Percentiles rank a stretch among this genome's conserved stretches.
Conservation (phyloP, 2,797 vertebrate species). For the Halcyon leucocephala region DNA sequence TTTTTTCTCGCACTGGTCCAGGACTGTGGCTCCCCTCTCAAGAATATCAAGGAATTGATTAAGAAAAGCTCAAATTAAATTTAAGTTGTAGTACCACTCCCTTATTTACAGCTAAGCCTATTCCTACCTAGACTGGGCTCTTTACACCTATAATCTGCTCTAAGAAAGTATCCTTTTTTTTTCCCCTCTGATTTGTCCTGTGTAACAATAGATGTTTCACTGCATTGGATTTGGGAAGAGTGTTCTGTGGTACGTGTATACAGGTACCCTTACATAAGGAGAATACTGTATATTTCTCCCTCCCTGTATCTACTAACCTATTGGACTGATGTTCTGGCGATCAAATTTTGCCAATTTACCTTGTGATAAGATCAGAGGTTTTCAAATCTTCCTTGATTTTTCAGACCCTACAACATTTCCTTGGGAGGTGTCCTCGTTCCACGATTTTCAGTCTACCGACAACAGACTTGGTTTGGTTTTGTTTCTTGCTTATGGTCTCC, state of each 20-base stretch:
- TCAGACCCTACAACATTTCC: neutral
- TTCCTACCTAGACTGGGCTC: neutral
- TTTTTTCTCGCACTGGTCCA: neutral
- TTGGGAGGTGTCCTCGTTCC: neutral
- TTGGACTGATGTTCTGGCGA: neutral
- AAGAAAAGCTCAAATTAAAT: neutral
- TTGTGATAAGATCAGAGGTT: neutral
- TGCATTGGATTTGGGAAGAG: neutral
- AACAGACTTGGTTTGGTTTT: neutral
- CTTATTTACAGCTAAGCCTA: neutral
- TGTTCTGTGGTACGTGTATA: neutral
- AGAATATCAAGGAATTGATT: neutral
- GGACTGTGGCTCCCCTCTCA: neutral
- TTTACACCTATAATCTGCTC: neutral
- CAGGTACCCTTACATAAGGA: neutral
- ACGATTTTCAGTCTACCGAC: neutral
- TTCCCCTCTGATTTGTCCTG: neutral
- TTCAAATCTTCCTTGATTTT: constrained; percentile 1
- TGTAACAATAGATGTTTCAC: neutral
- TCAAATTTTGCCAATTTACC: neutral
- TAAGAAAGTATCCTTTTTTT: neutral
- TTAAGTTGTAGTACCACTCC: neutral
- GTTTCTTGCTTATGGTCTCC: neutral
- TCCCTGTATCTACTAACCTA: neutral
- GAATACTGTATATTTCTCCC: neutral